These are phyloP conservation scores for Chymomyza amoena DNA, from an alignment of 2,888 invertebrate species.

Conservation along the genomic window DNA sequence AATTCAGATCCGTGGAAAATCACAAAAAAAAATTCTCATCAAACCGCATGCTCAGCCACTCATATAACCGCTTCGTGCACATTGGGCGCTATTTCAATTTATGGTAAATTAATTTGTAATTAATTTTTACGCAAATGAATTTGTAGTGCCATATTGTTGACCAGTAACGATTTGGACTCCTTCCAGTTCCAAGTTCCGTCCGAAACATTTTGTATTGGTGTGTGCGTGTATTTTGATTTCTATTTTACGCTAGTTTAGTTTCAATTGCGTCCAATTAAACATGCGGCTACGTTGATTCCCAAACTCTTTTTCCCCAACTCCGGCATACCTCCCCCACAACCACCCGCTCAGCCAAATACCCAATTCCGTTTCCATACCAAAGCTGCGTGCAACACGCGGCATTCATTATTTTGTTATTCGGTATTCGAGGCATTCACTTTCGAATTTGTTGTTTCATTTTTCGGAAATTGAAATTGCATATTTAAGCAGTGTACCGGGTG, in stretches of 20 bases:
- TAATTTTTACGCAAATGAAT: slow-evolving; percentile 55
- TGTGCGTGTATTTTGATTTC: slow-evolving; percentile 43
- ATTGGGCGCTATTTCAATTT: slow-evolving; percentile 49
- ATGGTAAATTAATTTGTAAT: slow-evolving; percentile 75
- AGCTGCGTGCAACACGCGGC: slow-evolving; percentile 57
- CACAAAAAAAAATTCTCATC: background rate
- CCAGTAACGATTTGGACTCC: background rate
- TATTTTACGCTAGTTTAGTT: slow-evolving; percentile 71
- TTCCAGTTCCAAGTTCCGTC: background rate
- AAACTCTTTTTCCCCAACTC: background rate
- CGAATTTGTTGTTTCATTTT: slow-evolving; percentile 37
- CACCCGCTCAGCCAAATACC: too few relatives aligned
- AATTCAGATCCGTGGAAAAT: background rate
- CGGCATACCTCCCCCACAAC: too few relatives aligned
- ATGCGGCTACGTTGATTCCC: slow-evolving; percentile 37
- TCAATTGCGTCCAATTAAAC: slow-evolving; percentile 73
- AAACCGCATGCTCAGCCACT: slow-evolving; percentile 33
- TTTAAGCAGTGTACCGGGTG: slow-evolving; percentile 54
- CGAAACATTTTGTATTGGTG: background rate
- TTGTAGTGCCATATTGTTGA: slow-evolving; percentile 25
- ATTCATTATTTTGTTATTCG: slow-evolving; percentile 24
- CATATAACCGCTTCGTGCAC: slow-evolving; percentile 30
- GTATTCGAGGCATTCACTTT: background rate
- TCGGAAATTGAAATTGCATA: slow-evolving; percentile 75
- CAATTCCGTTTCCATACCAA: background rate